Base-by-base conservation (phyloP, 2,113 vertebrate species). In the Ciconia maguari region DNA sequence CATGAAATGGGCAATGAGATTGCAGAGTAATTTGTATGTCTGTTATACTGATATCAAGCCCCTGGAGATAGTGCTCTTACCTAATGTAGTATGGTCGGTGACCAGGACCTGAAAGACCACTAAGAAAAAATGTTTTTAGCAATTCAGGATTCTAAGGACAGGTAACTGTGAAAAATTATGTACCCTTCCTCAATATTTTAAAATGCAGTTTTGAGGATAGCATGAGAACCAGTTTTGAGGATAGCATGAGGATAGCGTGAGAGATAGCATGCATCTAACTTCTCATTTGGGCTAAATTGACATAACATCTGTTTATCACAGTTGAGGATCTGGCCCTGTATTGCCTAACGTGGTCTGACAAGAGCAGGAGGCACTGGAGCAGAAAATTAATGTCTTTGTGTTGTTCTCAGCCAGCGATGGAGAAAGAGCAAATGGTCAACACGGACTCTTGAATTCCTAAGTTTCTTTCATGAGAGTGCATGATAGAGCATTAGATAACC, bases 61-160 rank as follows among this genome's bases (percentile, higher is more conserved):
- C 38, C 54, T 65, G 49, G 38, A 58, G 58, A 34, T 25, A 19
- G 12, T 8, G 9, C 32, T 42, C 11, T 54, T 54, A 18, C 38
- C 16, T 46, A 6, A 26, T 24, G 13, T 25, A 15, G 29, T 19
- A 3, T 0, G 0, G 10, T 46, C 2, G 3, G 29, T 42, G 68
- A 75, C 34, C 61, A 44, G 60, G 10, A 21, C 51, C 30, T 52
- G 70, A 57, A 49, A 58, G 44, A 61, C 18, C 30, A 17, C 26
- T 26, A 38, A 10, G n/a, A 27, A 69, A n/a, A 61, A 8, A 2
- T 20, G 13, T n/a, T 48, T 38, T 0, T 10, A 62, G 24, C 34
- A 52, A 16, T n/a, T 66, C 21, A 44, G 11, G 14, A 6, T 86
- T 57, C 25, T 30, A 19, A 38, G 42, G 25, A 7, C 16, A 60